Evolutionary conservation across 2,888 invertebrate species (phyloP).

Genomic region (Melieria picta): DNA sequence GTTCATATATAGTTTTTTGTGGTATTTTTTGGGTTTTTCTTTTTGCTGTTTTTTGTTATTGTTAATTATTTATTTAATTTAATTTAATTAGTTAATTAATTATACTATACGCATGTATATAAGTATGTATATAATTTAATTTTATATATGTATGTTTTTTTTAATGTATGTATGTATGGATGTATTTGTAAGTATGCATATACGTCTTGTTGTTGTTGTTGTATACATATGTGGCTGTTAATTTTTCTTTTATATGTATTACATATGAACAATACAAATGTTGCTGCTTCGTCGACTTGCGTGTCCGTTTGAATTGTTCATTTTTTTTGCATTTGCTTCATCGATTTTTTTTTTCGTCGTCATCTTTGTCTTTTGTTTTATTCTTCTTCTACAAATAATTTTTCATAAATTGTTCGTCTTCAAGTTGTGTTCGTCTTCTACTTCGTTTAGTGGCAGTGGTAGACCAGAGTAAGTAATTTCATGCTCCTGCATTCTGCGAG

Average conservation of each 20-base stretch:
- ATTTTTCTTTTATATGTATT: background rate
- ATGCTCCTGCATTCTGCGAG: conserved; percentile 35
- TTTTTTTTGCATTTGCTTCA: conserved; percentile 39
- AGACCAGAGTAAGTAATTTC: conserved; percentile 55
- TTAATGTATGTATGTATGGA: conserved; percentile 23
- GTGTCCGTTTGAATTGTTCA: conserved; percentile 29
- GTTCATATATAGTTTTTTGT: conserved; percentile 34
- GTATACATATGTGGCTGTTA: conserved; percentile 14
- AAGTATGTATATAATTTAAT: conserved; percentile 11
- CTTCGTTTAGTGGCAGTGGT: conserved; percentile 60
- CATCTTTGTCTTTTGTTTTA: conserved; percentile 35
- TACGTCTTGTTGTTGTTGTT: conserved; percentile 14
- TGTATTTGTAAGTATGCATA: conserved; percentile 11
- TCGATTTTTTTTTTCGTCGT: conserved; percentile 27
- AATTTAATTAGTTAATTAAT: conserved; percentile 21
- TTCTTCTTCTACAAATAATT: conserved; percentile 40
- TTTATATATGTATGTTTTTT: conserved; percentile 7
- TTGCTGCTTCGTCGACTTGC: background rate
- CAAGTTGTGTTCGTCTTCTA: conserved; percentile 38
- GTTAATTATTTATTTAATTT: conserved; percentile 40
- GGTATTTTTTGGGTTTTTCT: conserved; percentile 44
- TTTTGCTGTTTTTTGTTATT: conserved; percentile 47
- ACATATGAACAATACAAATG: conserved; percentile 10
- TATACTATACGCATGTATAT: conserved; percentile 35
- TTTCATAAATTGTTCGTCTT: conserved; percentile 41